These are phyloP conservation scores for Malaclemys terrapin DNA, from an alignment of 2,113 vertebrate genomes.

Conservation along the genomic window DNA sequence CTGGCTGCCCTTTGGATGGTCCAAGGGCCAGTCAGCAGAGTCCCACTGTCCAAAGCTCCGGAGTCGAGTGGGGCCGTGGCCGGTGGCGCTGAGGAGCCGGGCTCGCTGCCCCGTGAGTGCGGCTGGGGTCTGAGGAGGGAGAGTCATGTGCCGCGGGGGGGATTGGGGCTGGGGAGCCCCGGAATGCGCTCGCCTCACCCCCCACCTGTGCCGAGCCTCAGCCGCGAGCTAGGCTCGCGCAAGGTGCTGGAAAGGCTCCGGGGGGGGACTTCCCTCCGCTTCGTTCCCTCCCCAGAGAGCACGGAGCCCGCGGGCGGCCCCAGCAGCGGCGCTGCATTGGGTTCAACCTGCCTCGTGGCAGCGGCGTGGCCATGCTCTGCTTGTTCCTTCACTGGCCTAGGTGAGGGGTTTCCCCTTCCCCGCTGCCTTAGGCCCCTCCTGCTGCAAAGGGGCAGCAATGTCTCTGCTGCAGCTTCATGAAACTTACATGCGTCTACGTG, in stretches of 20 bases:
- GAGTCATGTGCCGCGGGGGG: neutral
- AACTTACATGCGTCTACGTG: accelerated
- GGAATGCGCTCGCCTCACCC: neutral
- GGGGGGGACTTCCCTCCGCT: neutral
- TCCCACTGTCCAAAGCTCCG: neutral
- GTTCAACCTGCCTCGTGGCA: neutral
- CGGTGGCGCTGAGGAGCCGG: neutral
- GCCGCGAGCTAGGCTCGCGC: neutral
- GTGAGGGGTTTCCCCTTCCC: no score
- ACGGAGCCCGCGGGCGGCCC: no score
- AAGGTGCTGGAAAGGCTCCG: neutral
- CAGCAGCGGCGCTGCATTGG: no score
- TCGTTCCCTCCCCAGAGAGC: no score
- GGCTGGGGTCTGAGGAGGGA: neutral
- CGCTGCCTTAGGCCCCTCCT: no score
- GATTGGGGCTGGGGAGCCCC: neutral
- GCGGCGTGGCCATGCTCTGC: no score
- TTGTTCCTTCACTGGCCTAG: no score
- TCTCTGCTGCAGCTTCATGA: no score
- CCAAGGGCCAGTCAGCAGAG: neutral
- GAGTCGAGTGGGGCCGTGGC: accelerated
- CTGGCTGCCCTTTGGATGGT: neutral
- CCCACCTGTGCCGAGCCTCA: neutral
- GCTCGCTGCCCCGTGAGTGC: neutral
- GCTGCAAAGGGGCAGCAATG: no score